Evolutionary conservation across 2,888 invertebrate genomes (phyloP), one percentile per base, ranked within the genome.

Genomic region (Neoitamus cyanurus): DNA sequence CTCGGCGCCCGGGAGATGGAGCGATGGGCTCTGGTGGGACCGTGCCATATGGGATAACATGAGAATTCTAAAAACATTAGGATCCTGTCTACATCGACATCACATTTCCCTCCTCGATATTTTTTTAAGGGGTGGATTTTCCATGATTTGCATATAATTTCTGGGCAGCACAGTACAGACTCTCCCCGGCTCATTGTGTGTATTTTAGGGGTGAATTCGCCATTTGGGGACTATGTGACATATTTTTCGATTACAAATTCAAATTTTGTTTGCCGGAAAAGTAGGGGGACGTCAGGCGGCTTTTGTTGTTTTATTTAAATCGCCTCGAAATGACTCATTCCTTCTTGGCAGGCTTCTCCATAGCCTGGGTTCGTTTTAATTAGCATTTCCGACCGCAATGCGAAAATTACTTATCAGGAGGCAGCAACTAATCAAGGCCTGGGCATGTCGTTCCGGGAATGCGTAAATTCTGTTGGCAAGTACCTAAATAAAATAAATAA

Each of bases 101-200:
- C 82, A 69, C 69, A 58, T 82, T 69, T 82, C 69, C 82, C 82
- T 69, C 68, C 69, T 69, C 82, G 7, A 36, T 82, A 82, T 69
- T 82, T 82, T 82, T 82, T 82, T 37, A 69, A 82, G 69, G 82
- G 82, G 82, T 69, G 82, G 82, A 82, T 82, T 82, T 82, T 82
- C 82, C 82, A 82, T 82, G 82, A 82, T 82, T 82, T 82, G 82
- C 82, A 82, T 82, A 82, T 82, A 82, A 82, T 82, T 82, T 82
- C 82, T 82, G 69, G 82, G 82, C 82, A 82, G 82, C 82, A 82
- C 69, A 82, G 82, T 69, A 82, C 36, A 80, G 58, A 11, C 58
- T 46, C 28, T 58, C 34, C 58, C 58, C 58, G 25, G 58, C 58
- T 58, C 58, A 58, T 78, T 70, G 70, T 70, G 48, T 82, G 37